Percentiles rank a stretch among this genome's conserved stretches.
These are phyloP conservation scores for Botia kubotai DNA, from an alignment of 2,797 vertebrate genomes.

Conservation along the genomic window DNA sequence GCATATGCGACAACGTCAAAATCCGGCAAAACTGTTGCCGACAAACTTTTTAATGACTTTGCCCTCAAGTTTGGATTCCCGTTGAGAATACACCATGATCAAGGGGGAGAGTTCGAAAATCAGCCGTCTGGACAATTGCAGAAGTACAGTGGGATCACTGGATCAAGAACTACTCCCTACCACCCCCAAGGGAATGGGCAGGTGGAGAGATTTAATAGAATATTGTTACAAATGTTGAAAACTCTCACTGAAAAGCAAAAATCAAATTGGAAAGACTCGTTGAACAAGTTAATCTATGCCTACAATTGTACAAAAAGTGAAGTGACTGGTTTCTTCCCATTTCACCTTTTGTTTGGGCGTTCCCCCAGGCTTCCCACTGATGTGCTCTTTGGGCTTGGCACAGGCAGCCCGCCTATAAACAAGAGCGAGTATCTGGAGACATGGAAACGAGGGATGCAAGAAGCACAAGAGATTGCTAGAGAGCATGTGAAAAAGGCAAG, in stretches of 20 bases:
- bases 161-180: constrained; percentile 38
- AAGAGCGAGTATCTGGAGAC: background rate
- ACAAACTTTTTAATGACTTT: constrained; percentile 44
- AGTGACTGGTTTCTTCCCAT: constrained; percentile 34
- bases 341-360: constrained; percentile 31
- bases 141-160: constrained; percentile 16
- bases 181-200: constrained; percentile 34
- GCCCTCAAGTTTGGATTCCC: constrained; percentile 42
- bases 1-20: constrained; percentile 46
- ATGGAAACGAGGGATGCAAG: background rate
- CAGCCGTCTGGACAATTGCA: constrained; percentile 29
- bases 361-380: background rate
- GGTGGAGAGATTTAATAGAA: constrained; percentile 26
- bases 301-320: constrained; percentile 27
- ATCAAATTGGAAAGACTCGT: constrained; percentile 31
- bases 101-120: background rate
- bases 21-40: constrained; percentile 51
- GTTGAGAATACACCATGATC: constrained; percentile 23
- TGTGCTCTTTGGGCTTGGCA: background rate
- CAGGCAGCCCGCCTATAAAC: background rate
- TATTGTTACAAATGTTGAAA: constrained; percentile 38
- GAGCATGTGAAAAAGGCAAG: background rate
- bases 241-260: constrained; percentile 41
- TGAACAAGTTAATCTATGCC: constrained; percentile 22
- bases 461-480: background rate